Conservation (phyloP, 1,140 invertebrate genomes). For the Latrodectus geometricus region DNA sequence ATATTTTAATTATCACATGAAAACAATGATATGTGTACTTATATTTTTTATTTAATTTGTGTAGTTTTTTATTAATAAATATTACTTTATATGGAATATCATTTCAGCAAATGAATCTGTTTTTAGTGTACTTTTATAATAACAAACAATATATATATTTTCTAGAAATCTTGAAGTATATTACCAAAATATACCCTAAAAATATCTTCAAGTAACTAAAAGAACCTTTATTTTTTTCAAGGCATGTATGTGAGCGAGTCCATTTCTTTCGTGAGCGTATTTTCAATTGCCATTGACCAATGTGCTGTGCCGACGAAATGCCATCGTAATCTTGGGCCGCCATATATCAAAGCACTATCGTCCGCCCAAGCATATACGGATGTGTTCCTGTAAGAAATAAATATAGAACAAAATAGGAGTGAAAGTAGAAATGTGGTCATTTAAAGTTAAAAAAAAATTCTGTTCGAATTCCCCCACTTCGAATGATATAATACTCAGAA, state of each 20-base stretch:
- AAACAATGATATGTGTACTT: no score
- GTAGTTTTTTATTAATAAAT: no score
- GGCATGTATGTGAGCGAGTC: neutral
- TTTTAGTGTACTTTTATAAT: no score
- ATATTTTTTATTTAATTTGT: no score
- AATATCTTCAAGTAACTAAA: no score
- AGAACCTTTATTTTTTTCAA: no score
- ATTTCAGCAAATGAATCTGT: no score
- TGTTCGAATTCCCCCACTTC: slow-evolving; percentile 19
- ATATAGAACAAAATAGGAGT: neutral
- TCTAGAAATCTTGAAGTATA: no score
- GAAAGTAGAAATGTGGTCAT: slow-evolving; percentile 47
- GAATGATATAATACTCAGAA: slow-evolving; percentile 41
- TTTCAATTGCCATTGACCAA: slow-evolving; percentile 50
- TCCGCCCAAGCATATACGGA: neutral
- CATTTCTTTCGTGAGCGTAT: slow-evolving; percentile 46
- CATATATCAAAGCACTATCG: slow-evolving; percentile 52
- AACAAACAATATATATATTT: no score
- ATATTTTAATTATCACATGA: no score
- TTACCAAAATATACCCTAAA: no score
- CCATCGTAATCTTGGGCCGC: slow-evolving; percentile 24
- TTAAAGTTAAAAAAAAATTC: slow-evolving; percentile 25
- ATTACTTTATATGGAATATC: no score
- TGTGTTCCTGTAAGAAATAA: slow-evolving; percentile 1
- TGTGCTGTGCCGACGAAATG: slow-evolving; percentile 25